A percentile compares a stretch with the other conserved stretches of the same genome.
phyloP scores from a whole-genome alignment of 2,113 vertebrate species.

The Grammomys surdaster region DNA sequence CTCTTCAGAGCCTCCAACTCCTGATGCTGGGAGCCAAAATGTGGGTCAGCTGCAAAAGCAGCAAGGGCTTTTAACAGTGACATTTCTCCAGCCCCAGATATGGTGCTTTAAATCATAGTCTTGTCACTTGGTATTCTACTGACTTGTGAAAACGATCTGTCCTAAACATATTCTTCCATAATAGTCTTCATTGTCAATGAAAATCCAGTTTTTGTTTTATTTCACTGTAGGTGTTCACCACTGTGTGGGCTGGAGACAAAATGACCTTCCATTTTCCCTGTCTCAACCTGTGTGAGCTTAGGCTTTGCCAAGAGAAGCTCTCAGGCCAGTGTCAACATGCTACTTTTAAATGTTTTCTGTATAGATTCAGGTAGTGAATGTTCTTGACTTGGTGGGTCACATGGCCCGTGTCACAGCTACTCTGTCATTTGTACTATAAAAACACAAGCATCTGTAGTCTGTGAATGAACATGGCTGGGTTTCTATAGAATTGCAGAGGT shows the following conservation, averaged over 20 bases:
- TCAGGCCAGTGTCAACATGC: background rate
- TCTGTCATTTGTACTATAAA: background rate
- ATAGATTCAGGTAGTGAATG: background rate
- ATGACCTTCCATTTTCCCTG: background rate
- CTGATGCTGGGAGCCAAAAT: too few species aligned
- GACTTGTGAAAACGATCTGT: constrained; percentile 7
- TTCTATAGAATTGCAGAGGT: background rate
- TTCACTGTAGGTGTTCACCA: background rate
- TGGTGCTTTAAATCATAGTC: background rate
- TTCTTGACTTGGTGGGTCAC: background rate
- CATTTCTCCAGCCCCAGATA: background rate
- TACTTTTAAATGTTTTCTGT: background rate
- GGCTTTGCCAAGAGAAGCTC: background rate
- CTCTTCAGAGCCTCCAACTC: background rate
- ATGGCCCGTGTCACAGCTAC: background rate
- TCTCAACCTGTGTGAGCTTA: background rate
- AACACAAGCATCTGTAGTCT: background rate
- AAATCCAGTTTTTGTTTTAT: background rate
- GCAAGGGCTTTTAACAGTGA: background rate
- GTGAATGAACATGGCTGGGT: background rate
- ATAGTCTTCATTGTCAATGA: background rate
- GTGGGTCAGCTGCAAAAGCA: too few species aligned
- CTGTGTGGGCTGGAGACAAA: background rate
- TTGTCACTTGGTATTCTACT: background rate
- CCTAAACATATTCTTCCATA: background rate